Conservation (phyloP, 2,797 vertebrate genomes). For the Peromyscus nudipes region DNA sequence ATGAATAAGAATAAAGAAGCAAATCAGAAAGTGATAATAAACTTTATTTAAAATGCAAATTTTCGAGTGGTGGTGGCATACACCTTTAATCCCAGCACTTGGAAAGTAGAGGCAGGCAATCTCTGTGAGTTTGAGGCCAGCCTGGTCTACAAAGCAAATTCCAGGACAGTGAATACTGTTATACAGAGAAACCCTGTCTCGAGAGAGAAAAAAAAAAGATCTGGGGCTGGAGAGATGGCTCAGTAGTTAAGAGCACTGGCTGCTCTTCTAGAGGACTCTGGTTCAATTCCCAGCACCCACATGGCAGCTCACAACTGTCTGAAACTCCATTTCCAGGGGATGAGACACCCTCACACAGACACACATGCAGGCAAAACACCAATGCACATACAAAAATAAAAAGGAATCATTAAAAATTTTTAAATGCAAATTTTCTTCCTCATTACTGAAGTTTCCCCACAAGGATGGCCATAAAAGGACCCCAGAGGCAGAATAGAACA, state of each 20-base stretch:
- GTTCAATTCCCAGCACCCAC: not conserved
- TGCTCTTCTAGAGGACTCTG: not conserved
- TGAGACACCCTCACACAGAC: not conserved
- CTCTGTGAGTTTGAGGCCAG: not conserved
- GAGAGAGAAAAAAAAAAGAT: not conserved
- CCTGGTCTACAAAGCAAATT: not conserved
- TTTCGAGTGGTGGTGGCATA: not conserved
- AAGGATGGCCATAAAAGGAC: conserved; percentile 40
- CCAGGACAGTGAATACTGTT: not conserved
- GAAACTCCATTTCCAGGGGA: not conserved
- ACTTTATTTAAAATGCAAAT: conserved; percentile 69
- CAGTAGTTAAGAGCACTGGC: not conserved
- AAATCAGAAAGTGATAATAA: conserved; percentile 50
- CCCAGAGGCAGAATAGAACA: conserved; percentile 10
- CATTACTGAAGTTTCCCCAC: conserved; percentile 17
- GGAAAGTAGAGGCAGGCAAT: not conserved
- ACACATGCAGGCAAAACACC: not conserved
- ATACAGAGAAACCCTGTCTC: not conserved
- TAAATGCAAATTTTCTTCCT: conserved; percentile 41
- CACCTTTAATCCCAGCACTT: not conserved
- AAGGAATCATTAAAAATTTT: not conserved
- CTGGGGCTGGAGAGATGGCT: not conserved
- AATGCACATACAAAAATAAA: not conserved
- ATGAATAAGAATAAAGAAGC: not conserved
- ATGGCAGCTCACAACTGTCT: not conserved